Percentiles rank a stretch among this genome's conserved stretches.
phyloP scores from a whole-genome alignment of 2,113 vertebrate species.

The Corvus hawaiiensis region DNA sequence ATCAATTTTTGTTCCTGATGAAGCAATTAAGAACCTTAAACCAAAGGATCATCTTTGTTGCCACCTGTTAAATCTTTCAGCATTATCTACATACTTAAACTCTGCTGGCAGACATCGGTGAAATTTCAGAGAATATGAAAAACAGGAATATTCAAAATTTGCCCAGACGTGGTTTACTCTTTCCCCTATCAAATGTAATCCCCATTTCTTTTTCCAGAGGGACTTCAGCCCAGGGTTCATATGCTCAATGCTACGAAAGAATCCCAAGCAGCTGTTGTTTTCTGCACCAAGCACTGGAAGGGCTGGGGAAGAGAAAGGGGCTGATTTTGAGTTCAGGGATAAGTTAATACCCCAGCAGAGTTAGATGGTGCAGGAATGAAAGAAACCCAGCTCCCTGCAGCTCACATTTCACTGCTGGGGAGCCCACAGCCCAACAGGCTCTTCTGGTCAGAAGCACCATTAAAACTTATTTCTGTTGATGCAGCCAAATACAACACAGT shows the following conservation, averaged over 20 bases:
- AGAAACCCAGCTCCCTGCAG: neutral
- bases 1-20: neutral
- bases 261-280: conserved; percentile 11
- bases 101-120: neutral
- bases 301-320: neutral
- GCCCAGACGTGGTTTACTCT: neutral
- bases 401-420: neutral
- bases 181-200: neutral
- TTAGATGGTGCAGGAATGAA: neutral
- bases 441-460: neutral
- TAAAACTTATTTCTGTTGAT: neutral
- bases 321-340: neutral
- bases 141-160: neutral
- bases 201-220: neutral
- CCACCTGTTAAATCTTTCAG: neutral
- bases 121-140: neutral
- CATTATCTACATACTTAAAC: neutral
- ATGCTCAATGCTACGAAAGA: neutral
- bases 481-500: neutral
- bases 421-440: neutral
- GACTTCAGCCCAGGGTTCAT: neutral
- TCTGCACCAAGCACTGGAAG: neutral
- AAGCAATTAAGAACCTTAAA: neutral
- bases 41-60: neutral
- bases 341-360: neutral